A percentile compares a stretch with the other conserved stretches of the same genome.
Conservation (phyloP, 2,888 invertebrate genomes). For the Erebia epiphron region DNA sequence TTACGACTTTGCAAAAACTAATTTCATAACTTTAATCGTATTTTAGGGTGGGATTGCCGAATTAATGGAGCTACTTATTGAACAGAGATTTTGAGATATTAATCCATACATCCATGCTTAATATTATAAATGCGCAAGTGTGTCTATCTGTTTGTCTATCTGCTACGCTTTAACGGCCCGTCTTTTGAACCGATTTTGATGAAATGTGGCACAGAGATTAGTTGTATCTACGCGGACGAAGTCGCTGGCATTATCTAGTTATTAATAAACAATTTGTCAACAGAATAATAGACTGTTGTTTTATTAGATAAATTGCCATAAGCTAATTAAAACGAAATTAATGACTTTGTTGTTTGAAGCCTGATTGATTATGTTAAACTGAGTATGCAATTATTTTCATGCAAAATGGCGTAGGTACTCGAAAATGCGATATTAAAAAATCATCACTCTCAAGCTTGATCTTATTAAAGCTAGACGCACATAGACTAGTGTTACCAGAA, state of each 20-base stretch:
- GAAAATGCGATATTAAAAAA: too few species aligned
- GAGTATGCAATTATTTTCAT: slow-evolving; percentile 7
- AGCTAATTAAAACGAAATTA: slow-evolving; percentile 10
- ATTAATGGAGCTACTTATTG: slow-evolving; percentile 1
- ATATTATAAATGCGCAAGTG: too few species aligned
- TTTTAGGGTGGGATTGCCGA: neutral
- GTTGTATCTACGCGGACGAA: too few species aligned
- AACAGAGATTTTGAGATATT: slow-evolving; percentile 6
- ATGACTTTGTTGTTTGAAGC: slow-evolving; percentile 14
- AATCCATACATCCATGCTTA: neutral
- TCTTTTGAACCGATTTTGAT: too few species aligned
- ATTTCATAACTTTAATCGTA: slow-evolving; percentile 10
- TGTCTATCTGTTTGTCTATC: too few species aligned
- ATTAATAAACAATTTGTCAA: neutral
- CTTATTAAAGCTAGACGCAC: too few species aligned
- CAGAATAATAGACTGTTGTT: slow-evolving; percentile 11
- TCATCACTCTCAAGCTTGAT: too few species aligned
- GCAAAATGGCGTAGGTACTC: neutral
- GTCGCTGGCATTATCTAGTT: neutral
- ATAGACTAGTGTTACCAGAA: neutral
- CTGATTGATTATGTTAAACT: slow-evolving; percentile 20
- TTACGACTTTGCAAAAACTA: neutral
- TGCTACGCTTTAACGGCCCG: too few species aligned
- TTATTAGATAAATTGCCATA: slow-evolving; percentile 11
- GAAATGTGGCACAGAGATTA: too few species aligned